A percentile compares a stretch with the other conserved stretches of the same genome.
Evolutionary conservation across 2,797 vertebrate genomes (phyloP).

Genomic region (Okamejei kenojei): DNA sequence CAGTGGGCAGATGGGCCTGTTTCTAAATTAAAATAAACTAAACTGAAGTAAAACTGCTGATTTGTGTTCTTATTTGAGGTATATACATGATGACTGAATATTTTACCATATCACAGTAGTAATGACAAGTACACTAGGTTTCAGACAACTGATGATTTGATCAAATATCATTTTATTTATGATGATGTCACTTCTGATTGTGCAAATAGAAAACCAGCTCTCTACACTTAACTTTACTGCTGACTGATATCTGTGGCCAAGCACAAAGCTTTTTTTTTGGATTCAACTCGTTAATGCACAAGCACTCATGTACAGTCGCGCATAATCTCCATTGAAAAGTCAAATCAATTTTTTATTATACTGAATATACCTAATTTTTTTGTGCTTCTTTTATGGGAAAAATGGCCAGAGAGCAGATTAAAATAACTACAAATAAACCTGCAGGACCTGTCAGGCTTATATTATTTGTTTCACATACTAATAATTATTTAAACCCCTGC

Average conservation of each 20-base stretch:
- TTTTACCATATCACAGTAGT: slow-evolving; percentile 36
- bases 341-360: neutral
- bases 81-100: neutral
- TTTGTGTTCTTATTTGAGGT: neutral
- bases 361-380: neutral
- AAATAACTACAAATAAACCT: neutral
- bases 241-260: slow-evolving; percentile 37
- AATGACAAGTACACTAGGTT: slow-evolving; percentile 36
- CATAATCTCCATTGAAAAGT: neutral
- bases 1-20: too few species aligned
- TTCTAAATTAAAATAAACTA: too few species aligned
- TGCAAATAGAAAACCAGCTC: slow-evolving; percentile 38
- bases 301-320: neutral
- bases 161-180: slow-evolving; percentile 7
- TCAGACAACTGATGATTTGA: slow-evolving; percentile 38
- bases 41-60: neutral
- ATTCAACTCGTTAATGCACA: slow-evolving; percentile 36
- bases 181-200: neutral
- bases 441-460: neutral
- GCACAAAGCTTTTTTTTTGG: slow-evolving; percentile 37
- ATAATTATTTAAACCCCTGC: too few species aligned
- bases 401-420: neutral
- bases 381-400: neutral
- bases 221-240: slow-evolving; percentile 41
- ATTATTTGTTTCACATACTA: neutral